A percentile compares a stretch with the other conserved stretches of the same genome.
phyloP scores from a whole-genome alignment of 2,888 invertebrate species.

The Anthoptus insignis region DNA sequence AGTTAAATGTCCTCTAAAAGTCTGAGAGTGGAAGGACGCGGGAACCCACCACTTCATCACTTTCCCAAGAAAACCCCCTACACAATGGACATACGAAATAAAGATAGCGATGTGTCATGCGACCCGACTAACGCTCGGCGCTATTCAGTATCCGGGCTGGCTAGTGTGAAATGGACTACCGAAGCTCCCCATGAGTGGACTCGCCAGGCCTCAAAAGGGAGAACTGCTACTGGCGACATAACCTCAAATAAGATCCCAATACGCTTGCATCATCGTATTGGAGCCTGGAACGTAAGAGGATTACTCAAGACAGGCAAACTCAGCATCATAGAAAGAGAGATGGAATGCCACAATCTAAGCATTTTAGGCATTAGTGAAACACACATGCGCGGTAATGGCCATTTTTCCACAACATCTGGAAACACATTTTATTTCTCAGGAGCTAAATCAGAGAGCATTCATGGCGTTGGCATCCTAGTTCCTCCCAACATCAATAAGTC shows the following conservation, averaged over 20 bases:
- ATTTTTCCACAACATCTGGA: conserved; percentile 22
- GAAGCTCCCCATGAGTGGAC: not conserved
- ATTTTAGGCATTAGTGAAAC: conserved; percentile 31
- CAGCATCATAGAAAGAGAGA: conserved; percentile 11
- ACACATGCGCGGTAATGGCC: conserved; percentile 34
- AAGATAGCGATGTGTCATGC: not conserved
- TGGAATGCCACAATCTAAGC: not conserved
- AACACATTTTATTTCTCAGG: conserved; percentile 34
- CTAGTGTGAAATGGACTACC: conserved; percentile 30
- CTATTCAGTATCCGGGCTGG: conserved; percentile 28
- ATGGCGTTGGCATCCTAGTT: not conserved
- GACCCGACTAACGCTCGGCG: conserved; percentile 26
- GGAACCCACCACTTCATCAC: conserved; percentile 17
- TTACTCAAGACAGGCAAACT: conserved; percentile 5
- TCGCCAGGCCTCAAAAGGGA: not conserved
- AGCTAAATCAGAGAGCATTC: not conserved
- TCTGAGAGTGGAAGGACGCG: too few relatives aligned
- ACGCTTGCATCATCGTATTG: conserved; percentile 5
- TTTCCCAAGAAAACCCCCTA: not conserved
- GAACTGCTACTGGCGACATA: not conserved
- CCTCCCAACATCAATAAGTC: not conserved
- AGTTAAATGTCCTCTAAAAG: too few relatives aligned
- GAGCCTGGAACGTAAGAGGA: conserved; percentile 10
- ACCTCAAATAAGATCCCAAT: conserved; percentile 6
- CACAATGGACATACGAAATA: not conserved